A percentile compares a stretch with the other conserved stretches of the same genome.
Evolutionary conservation across 2,888 invertebrate species (phyloP).

Genomic region (Ophonus ardosiacus): DNA sequence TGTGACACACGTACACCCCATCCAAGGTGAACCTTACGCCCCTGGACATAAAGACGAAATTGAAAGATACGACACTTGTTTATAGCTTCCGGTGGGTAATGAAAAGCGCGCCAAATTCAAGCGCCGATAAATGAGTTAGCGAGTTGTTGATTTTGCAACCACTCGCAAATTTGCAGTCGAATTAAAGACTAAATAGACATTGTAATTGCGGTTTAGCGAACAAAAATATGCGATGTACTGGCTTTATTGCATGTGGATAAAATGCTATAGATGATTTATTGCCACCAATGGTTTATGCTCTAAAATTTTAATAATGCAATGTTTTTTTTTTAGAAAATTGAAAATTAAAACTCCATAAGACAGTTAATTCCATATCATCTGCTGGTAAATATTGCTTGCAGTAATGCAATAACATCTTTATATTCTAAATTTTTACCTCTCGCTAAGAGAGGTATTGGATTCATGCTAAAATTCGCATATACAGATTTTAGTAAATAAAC

Average conservation of each 20-base stretch:
- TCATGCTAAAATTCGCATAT: too few relatives aligned
- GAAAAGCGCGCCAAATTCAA: conserved; percentile 42
- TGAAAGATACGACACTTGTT: conserved; percentile 8
- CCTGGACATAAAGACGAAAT: conserved; percentile 16
- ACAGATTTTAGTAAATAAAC: too few relatives aligned
- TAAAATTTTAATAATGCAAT: too few relatives aligned
- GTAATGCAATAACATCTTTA: too few relatives aligned
- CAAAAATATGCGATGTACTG: conserved; percentile 6
- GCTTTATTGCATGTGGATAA: neutral
- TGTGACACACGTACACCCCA: conserved; percentile 3
- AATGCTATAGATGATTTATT: neutral
- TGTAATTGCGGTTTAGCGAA: neutral
- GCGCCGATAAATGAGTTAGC: conserved; percentile 7
- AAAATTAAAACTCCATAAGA: too few relatives aligned
- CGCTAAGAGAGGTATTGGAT: too few relatives aligned
- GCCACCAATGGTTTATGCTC: neutral
- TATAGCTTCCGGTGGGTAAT: conserved; percentile 49
- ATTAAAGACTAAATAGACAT: conserved; percentile 11
- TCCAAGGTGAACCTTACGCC: conserved; percentile 16
- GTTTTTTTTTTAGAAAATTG: too few relatives aligned
- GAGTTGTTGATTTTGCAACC: conserved; percentile 15
- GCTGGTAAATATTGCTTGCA: too few relatives aligned
- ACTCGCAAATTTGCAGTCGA: neutral
- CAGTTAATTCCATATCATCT: too few relatives aligned
- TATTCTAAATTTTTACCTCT: too few relatives aligned